These are phyloP conservation scores for Microtus ochrogaster DNA, from an alignment of 2,113 vertebrate species.

Conservation along the genomic window DNA sequence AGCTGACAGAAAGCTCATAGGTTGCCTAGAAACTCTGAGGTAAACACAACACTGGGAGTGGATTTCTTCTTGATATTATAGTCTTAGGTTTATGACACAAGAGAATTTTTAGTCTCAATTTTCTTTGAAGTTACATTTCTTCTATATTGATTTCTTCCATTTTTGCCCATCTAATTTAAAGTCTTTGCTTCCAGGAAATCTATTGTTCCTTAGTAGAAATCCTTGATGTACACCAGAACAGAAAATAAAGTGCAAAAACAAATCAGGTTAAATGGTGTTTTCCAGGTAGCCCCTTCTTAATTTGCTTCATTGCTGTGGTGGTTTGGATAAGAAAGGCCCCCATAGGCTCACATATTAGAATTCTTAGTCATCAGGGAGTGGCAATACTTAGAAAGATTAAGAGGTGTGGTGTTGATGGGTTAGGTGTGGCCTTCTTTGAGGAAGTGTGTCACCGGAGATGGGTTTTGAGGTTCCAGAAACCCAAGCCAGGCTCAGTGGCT, in stretches of 20 bases:
- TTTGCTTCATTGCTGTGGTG: background rate
- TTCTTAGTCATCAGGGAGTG: background rate
- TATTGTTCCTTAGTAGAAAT: constrained; percentile 41
- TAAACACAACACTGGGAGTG: background rate
- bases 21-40: background rate
- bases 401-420: background rate
- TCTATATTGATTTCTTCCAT: background rate
- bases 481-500: background rate
- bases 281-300: background rate
- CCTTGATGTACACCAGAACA: background rate
- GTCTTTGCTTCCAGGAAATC: constrained; percentile 39
- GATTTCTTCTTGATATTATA: background rate
- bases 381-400: background rate
- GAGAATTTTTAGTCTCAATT: background rate
- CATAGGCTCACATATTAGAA: background rate
- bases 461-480: background rate
- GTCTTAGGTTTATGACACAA: background rate
- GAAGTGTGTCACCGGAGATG: background rate
- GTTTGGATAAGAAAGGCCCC: background rate
- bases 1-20: background rate
- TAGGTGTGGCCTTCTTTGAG: background rate
- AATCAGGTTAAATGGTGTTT: background rate
- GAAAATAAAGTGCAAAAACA: background rate
- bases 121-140: constrained; percentile 28
- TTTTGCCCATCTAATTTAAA: background rate